Percentiles rank a stretch among this genome's conserved stretches.
These are phyloP conservation scores for Cossypha heuglini DNA, from an alignment of 2,797 vertebrate genomes.

Conservation along the genomic window DNA sequence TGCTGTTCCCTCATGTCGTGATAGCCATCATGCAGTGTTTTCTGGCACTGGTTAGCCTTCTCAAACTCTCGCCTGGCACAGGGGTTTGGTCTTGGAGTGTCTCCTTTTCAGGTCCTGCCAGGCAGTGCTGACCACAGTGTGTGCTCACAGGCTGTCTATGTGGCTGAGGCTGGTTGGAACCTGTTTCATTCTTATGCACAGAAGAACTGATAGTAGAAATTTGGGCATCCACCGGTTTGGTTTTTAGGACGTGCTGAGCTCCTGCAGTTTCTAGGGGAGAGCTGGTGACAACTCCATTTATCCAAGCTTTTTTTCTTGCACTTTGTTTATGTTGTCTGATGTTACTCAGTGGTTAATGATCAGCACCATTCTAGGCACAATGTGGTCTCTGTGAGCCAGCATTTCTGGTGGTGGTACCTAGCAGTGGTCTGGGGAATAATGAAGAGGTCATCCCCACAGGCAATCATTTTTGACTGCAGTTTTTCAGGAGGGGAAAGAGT, in stretches of 20 bases:
- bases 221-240: accelerated
- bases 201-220: background rate
- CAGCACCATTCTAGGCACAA: too few relatives aligned
- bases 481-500: background rate
- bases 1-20: too few relatives aligned
- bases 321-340: accelerated
- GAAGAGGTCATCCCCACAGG: background rate
- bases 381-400: background rate
- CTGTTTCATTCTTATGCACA: background rate
- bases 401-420: background rate
- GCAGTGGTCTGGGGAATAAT: accelerated
- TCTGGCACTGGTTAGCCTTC: too few relatives aligned
- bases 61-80: too few relatives aligned
- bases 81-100: too few relatives aligned
- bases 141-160: too few relatives aligned
- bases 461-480: background rate
- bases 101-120: too few relatives aligned
- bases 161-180: too few relatives aligned
- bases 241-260: background rate
- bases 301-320: background rate
- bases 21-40: too few relatives aligned
- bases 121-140: too few relatives aligned
- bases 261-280: background rate
- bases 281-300: background rate
- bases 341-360: background rate